A percentile compares a stretch with the other conserved stretches of the same genome.
These are phyloP conservation scores for Drosophila cognata DNA, from an alignment of 2,888 invertebrate genomes.

Conservation along the genomic window DNA sequence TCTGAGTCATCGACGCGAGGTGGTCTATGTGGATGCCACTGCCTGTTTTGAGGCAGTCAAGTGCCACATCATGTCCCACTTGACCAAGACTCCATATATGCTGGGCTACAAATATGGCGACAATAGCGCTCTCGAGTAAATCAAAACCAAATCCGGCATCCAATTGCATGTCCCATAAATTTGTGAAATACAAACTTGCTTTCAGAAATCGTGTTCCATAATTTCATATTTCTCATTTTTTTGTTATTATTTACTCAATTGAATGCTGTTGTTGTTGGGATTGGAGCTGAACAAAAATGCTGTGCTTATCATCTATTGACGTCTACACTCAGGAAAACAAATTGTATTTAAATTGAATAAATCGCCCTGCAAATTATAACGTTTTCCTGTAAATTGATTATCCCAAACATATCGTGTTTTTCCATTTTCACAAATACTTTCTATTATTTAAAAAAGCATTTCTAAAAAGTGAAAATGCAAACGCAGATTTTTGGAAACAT, in stretches of 20 bases:
- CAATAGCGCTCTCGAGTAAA: slow-evolving; percentile 35
- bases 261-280: slow-evolving; percentile 38
- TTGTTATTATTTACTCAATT: slow-evolving; percentile 69
- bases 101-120: slow-evolving; percentile 75
- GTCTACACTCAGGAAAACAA: neutral
- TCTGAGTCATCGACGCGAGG: slow-evolving; percentile 72
- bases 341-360: no score
- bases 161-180: slow-evolving; percentile 50
- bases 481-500: no score
- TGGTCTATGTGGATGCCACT: slow-evolving; percentile 70
- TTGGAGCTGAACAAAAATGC: slow-evolving; percentile 17
- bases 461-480: neutral
- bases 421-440: neutral
- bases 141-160: slow-evolving; percentile 6
- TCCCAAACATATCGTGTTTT: neutral
- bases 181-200: slow-evolving; percentile 43
- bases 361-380: neutral
- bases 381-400: neutral
- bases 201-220: slow-evolving; percentile 37
- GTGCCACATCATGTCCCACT: slow-evolving; percentile 61
- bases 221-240: slow-evolving; percentile 43
- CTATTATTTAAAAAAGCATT: fast-evolving
- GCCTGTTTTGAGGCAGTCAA: slow-evolving; percentile 66
- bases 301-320: neutral
- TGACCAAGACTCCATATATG: slow-evolving; percentile 73